Evolutionary conservation across 2,888 invertebrate genomes (phyloP), one percentile per base, ranked within the genome.

Genomic region (Rhagophthalmus giganteus): DNA sequence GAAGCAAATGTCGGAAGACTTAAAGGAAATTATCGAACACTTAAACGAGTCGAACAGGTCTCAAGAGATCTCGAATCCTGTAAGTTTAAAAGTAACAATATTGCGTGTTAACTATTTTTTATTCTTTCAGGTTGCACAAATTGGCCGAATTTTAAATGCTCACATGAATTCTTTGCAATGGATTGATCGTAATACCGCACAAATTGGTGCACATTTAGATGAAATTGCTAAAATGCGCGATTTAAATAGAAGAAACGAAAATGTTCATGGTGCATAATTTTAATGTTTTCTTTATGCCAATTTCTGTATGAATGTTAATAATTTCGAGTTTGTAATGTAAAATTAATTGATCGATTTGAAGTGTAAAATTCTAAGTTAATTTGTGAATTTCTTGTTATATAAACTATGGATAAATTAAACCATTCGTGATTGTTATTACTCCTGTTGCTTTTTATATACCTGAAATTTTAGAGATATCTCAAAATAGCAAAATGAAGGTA

Each of bases 111-210:
- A 11, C 11, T 32, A 12, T 39, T 42, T 41, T 41, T 61, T 63
- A 62, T 41, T 58, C 53, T 81, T 79, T 27, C 78, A 89, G 87
- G 87, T 95, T 34, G 87, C 90, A 5, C 94, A 95, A 77, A 91
- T 97, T 60, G 89, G 93, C 1, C 89, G 91, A 59, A 95, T 97
- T 57, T 77, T 97, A 2, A 96, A 95, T 76, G 94, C 95, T 0
- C 97, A 97, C 71, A 95, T 95, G 88, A 94, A 93, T 33, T 94
- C 94, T 0, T 79, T 97, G 69, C 93, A 95, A 64, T 96, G 94
- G 94, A 85, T 97, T 28, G 95, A 96, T 70, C 85, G 87, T 57
- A 89, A 90, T 44, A 87, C 92, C 2, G 82, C 85, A 0, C 81
- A 86, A 54, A 84, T 94, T 25, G 84, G 85, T 11, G 83, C 85